These are phyloP conservation scores for Dimorphilus gyrociliatus DNA, from an alignment of 2,888 invertebrate species.

Conservation along the genomic window DNA sequence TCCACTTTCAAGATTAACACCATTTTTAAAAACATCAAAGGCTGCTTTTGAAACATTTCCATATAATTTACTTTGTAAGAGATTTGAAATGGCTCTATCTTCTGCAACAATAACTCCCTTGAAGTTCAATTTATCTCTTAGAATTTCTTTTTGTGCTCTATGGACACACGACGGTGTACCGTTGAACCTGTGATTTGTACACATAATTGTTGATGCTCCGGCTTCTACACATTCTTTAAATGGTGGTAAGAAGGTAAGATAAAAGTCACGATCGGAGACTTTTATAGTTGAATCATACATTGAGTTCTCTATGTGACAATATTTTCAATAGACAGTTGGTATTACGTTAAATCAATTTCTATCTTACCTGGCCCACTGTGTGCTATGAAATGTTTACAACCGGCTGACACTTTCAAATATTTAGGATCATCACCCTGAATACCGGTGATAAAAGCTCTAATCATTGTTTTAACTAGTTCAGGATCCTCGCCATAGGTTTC, in stretches of 20 bases:
- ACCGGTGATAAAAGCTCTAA: conserved; percentile 21
- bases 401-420: conserved; percentile 26
- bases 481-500: conserved; percentile 36
- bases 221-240: conserved; percentile 26
- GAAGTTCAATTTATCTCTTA: no score
- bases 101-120: no score
- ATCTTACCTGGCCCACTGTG: conserved; percentile 32
- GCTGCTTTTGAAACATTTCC: neutral
- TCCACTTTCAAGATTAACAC: neutral
- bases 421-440: conserved; percentile 25
- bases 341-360: no score
- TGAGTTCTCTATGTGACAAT: no score
- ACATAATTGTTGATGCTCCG: conserved; percentile 30
- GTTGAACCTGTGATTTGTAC: conserved; percentile 35
- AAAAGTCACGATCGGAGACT: conserved; percentile 24
- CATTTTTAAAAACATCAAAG: neutral
- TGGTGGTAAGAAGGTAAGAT: conserved; percentile 26
- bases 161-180: no score
- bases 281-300: conserved; percentile 9
- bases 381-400: conserved; percentile 32
- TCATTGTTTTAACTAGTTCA: conserved; percentile 20
- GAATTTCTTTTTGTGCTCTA: no score
- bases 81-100: no score
- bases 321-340: no score
- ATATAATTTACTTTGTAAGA: no score